Evolutionary conservation across 2,797 vertebrate genomes (phyloP), one percentile per base, ranked within the genome.

Genomic region (Dallia pectoralis): DNA sequence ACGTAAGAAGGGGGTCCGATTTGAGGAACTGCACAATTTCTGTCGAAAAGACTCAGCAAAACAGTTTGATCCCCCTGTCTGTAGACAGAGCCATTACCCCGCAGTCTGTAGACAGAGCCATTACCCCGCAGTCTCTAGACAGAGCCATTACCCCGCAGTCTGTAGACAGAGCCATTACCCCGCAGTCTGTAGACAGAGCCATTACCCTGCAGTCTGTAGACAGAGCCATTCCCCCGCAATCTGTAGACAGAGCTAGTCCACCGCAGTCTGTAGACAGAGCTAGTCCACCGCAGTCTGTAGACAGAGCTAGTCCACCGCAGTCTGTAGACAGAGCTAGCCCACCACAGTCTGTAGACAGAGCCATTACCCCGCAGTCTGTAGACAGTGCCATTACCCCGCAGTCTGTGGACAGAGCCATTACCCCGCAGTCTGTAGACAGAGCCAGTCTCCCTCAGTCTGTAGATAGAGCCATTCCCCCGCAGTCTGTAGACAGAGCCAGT

Each of bases 81-180:
- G 61, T 12, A 67, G 78, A 80, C 36, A 56, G 48, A 2, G 12
- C 62, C 1, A 33, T 65, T 64, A 32, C 59, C 0, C n/a, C 44
- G 36, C 70, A 75, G 1, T 2, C 53, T 66, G 68, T 56, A 22
- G 80, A 81, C 5, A n/a, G n/a, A 72, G 69, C 65, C 79, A 61
- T 4, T 33, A 68, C 71, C 2, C 30, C 33, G 9, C 7, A 73
- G 30, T 40, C 70, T 5, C 53, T 12, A 67, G 78, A 80, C 36
- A 56, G 48, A 2, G 12, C 62, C 1, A 33, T 65, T 64, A 12
- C 2, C 2, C 30, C 33, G 9, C 7, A 73, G 30, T 40, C 70
- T 5, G 61, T 12, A 67, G 78, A 80, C 36, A 56, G 48, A 2
- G 12, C 62, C 1, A 33, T 65, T 64, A 12, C 2, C 2, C 30